Percentiles rank a stretch among this genome's conserved stretches.
phyloP scores from a whole-genome alignment of 2,888 invertebrate species.

The Oscheius myriophilus region DNA sequence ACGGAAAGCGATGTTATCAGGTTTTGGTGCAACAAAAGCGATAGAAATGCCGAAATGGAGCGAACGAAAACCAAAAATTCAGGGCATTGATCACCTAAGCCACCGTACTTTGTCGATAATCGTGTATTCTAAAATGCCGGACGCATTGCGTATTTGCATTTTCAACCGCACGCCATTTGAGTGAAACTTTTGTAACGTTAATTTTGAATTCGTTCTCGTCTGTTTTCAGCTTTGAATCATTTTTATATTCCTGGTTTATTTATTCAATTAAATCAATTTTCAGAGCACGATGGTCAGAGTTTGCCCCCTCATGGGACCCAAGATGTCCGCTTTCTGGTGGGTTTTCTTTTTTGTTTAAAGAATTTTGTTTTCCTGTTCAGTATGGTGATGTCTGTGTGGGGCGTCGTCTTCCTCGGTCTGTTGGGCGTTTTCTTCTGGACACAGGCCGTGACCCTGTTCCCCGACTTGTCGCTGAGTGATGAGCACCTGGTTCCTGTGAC shows the following conservation, averaged over 20 bases:
- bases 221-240: too few relatives aligned
- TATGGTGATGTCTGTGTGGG: conserved; percentile 70
- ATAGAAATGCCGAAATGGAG: conserved; percentile 1
- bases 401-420: conserved; percentile 67
- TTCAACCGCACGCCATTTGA: too few relatives aligned
- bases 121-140: too few relatives aligned
- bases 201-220: too few relatives aligned
- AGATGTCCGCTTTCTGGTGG: conserved; percentile 69
- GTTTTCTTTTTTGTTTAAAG: conserved; percentile 27
- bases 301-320: conserved; percentile 69
- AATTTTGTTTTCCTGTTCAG: conserved; percentile 43
- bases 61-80: conserved; percentile 21
- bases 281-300: conserved; percentile 56
- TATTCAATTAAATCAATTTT: too few relatives aligned
- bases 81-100: not conserved
- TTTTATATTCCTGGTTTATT: too few relatives aligned
- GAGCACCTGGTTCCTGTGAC: conserved; percentile 21
- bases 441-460: conserved; percentile 68
- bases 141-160: too few relatives aligned
- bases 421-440: conserved; percentile 69
- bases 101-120: too few relatives aligned
- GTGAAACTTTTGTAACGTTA: too few relatives aligned
- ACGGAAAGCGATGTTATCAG: too few relatives aligned
- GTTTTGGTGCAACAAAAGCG: not conserved
- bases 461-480: conserved; percentile 65